Evolutionary conservation across 2,113 vertebrate species (phyloP), one percentile per base, ranked within the genome.

Genomic region (Heterotis niloticus): DNA sequence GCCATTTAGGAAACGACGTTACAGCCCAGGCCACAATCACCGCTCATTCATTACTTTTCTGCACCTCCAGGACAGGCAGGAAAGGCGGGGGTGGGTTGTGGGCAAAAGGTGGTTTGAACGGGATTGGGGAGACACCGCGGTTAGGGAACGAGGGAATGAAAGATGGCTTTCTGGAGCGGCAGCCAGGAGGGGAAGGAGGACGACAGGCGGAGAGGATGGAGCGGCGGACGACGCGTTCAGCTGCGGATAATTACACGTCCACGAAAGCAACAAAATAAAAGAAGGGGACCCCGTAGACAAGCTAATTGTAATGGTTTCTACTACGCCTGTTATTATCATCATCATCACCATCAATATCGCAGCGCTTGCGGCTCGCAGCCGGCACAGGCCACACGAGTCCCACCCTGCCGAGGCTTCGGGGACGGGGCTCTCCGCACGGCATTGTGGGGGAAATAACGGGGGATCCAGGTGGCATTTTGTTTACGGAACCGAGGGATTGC

Each of bases 301-400:
- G 90, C 89, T 92, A 92, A 92, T 92, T 92, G 91, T 92, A 89
- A 92, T 91, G 91, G 91, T 92, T 91, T 92, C 92, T 92, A 90
- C 88, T 90, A 91, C 88, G 89, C 86, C 90, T 90, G 88, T 90
- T 91, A 87, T 91, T 90, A 93, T 91, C 90, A 90, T 92, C 89
- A 93, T 93, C 89, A 90, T 91, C 86, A 86, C 86, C 89, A 89
- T 93, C 91, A 90, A 89, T 91, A 91, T 91, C 89, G 86, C 88
- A 88, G 89, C 88, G 85, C 82, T 90, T 86, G 87, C 84, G 82
- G 89, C 83, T 87, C 7, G 89, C 86, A 88, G 87, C 89, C 85
- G 84, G 84, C 83, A 79, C 82, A 85, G 88, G 85, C 85, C 81
- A 83, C 78, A 81, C 7, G 5, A 17, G 24, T 20, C 57, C 24